These are phyloP conservation scores for Eupithecia abbreviata DNA, from an alignment of 2,888 invertebrate species.

Conservation along the genomic window DNA sequence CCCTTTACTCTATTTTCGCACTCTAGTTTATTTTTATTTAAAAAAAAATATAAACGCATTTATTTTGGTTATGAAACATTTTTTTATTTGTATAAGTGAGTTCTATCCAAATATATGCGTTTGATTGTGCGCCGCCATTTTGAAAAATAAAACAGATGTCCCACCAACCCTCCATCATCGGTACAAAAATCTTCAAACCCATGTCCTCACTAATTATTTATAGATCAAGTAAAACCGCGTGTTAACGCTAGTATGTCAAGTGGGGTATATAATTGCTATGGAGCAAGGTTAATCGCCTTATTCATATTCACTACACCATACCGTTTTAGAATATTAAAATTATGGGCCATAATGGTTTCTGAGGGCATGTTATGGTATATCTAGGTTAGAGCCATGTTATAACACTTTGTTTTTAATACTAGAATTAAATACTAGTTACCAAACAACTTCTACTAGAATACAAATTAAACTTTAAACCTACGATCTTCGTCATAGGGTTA, in stretches of 20 bases:
- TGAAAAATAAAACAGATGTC: too few species aligned
- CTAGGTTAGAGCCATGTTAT: background rate
- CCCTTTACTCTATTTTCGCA: too few species aligned
- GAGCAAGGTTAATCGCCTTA: constrained; percentile 24
- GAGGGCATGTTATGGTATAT: constrained; percentile 11
- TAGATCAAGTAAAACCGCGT: background rate
- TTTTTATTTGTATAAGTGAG: too few species aligned
- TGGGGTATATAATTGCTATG: constrained; percentile 1
- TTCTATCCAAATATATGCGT: too few species aligned
- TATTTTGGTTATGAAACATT: too few species aligned
- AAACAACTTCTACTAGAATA: background rate
- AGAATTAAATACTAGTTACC: background rate
- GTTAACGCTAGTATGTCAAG: background rate
- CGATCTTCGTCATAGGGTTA: too few species aligned
- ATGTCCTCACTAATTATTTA: background rate
- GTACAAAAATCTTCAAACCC: too few species aligned
- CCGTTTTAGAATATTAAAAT: constrained; percentile 21
- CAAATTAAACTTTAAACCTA: background rate
- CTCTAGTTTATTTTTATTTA: too few species aligned
- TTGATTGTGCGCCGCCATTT: too few species aligned
- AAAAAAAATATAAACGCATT: too few species aligned
- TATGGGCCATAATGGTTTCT: constrained; percentile 23
- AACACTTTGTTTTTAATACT: background rate
- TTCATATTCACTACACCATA: constrained; percentile 16
- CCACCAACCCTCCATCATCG: too few species aligned